phyloP scores from a whole-genome alignment of 37 sponge, comb jelly and placozoan species.

The Mnemiopsis leidyi region DNA sequence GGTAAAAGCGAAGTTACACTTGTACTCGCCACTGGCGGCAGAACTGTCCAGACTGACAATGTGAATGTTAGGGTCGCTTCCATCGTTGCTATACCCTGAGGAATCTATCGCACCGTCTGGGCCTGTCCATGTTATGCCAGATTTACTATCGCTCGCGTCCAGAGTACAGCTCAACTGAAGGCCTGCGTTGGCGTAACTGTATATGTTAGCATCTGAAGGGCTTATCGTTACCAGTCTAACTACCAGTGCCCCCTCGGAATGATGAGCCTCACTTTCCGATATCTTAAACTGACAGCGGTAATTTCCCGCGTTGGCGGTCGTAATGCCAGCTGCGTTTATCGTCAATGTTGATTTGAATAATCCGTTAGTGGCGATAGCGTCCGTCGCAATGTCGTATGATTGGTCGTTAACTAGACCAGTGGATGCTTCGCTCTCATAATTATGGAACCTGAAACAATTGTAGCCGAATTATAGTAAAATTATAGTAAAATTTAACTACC shows the following conservation, averaged over 20 bases:
- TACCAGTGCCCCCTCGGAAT: not conserved
- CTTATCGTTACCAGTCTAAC: not conserved
- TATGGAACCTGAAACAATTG: too few relatives aligned
- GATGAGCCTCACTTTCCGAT: not conserved
- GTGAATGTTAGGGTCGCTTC: not conserved
- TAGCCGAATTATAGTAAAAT: too few relatives aligned
- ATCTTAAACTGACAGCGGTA: not conserved
- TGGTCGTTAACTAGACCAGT: too few relatives aligned
- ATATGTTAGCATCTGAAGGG: not conserved
- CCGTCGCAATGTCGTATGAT: not conserved
- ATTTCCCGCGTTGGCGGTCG: not conserved
- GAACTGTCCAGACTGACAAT: not conserved
- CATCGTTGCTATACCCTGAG: not conserved
- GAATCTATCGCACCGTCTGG: not conserved
- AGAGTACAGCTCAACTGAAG: conserved; percentile 5
- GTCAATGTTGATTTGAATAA: not conserved
- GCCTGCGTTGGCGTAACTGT: not conserved
- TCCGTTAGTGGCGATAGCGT: not conserved
- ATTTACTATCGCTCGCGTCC: not conserved
- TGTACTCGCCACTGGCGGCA: conserved; percentile 3
- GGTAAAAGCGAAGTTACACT: not conserved
- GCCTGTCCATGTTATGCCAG: conserved; percentile 16
- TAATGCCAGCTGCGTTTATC: not conserved
- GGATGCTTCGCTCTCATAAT: too few relatives aligned
- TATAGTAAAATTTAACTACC: too few relatives aligned